Evolutionary conservation across 2,888 invertebrate genomes (phyloP).

Genomic region (Heliconius sara): DNA sequence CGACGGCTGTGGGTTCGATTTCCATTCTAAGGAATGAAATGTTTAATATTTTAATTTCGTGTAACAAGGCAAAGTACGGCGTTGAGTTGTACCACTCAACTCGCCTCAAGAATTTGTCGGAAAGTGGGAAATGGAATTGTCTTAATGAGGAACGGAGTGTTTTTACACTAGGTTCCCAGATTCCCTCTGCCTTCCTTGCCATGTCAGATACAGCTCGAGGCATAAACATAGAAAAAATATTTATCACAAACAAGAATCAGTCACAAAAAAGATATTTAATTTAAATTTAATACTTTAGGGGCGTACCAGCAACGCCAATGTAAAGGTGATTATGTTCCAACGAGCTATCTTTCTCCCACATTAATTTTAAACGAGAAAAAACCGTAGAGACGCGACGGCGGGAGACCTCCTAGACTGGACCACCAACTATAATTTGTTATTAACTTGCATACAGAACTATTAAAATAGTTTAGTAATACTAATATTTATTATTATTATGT

Average conservation of each 20-base stretch:
- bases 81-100: no score
- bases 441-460: neutral
- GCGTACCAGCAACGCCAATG: constrained; percentile 3
- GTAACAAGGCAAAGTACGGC: no score
- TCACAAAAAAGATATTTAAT: neutral
- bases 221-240: neutral
- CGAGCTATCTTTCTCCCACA: constrained; percentile 39
- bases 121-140: no score
- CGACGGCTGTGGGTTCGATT: no score
- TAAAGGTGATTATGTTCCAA: constrained; percentile 21
- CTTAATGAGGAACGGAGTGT: no score
- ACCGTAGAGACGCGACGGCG: constrained; percentile 35
- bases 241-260: neutral
- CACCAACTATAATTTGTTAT: constrained; percentile 18
- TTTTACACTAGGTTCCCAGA: no score
- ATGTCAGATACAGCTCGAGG: no score
- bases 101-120: no score
- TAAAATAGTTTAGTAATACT: neutral
- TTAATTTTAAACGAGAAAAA: constrained; percentile 40
- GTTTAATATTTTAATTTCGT: no score
- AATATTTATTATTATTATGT: neutral
- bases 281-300: neutral
- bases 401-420: constrained; percentile 38
- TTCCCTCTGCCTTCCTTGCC: no score
- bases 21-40: no score